These are phyloP conservation scores for Eumerus sabulonum DNA, from an alignment of 2,888 invertebrate genomes.

Conservation along the genomic window DNA sequence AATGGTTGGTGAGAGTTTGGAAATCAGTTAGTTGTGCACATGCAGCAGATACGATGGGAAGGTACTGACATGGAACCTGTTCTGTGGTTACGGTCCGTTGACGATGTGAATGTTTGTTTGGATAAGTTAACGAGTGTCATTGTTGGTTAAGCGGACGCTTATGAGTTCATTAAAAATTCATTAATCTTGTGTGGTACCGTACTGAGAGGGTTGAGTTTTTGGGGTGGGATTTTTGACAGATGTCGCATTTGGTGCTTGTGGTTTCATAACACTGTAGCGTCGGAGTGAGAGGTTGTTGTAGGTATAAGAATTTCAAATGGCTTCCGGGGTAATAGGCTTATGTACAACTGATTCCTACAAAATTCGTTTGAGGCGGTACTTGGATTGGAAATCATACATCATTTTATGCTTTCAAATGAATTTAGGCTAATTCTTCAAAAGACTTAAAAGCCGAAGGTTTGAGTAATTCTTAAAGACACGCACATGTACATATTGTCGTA, in stretches of 20 bases:
- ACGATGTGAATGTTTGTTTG: conserved; percentile 50
- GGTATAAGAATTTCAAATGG: too few relatives aligned
- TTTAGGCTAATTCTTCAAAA: too few relatives aligned
- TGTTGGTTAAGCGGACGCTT: conserved; percentile 62
- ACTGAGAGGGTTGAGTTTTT: background rate
- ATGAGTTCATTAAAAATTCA: conserved; percentile 66
- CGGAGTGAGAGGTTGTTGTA: too few relatives aligned
- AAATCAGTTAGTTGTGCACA: background rate
- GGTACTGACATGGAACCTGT: conserved; percentile 18
- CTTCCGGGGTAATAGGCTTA: too few relatives aligned
- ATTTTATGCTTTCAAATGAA: too few relatives aligned
- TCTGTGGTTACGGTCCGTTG: conserved; percentile 45
- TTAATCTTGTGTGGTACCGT: conserved; percentile 32
- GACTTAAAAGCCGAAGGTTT: too few relatives aligned
- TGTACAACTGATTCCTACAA: too few relatives aligned
- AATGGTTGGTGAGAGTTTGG: background rate
- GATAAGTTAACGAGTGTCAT: conserved; percentile 62
- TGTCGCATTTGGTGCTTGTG: conserved; percentile 50
- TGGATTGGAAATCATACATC: too few relatives aligned
- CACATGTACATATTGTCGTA: too few relatives aligned
- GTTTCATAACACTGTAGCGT: too few relatives aligned
- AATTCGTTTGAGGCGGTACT: too few relatives aligned
- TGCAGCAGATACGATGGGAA: background rate
- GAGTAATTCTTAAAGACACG: too few relatives aligned
- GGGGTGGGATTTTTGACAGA: conserved; percentile 45